phyloP scores from a whole-genome alignment of 1,140 invertebrate genomes.

The Polyergus mexicanus region DNA sequence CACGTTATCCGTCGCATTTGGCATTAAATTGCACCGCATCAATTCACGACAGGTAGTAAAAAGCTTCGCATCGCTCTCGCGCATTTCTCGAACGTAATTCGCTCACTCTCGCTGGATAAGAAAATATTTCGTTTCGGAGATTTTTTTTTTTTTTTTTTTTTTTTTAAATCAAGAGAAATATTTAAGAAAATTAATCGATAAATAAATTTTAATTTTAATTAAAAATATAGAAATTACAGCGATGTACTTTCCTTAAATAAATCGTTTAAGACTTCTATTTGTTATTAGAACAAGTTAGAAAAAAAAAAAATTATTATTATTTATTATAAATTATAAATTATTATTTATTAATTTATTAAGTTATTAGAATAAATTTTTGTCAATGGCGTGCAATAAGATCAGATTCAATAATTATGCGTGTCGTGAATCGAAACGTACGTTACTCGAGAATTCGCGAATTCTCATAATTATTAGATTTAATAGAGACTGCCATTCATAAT shows the following conservation, averaged over 20 bases:
- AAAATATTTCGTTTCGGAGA: slow-evolving; percentile 2
- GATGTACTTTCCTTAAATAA: background rate
- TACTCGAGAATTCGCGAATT: slow-evolving; percentile 10
- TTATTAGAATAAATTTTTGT: background rate
- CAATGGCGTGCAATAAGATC: background rate
- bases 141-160: too few relatives aligned
- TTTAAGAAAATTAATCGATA: background rate
- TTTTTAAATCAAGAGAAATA: background rate
- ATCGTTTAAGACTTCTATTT: background rate
- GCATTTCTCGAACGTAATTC: slow-evolving; percentile 35
- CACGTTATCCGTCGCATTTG: slow-evolving; percentile 51
- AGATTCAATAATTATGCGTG: background rate
- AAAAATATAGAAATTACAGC: background rate
- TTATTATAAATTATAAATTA: too few relatives aligned
- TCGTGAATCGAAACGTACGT: background rate
- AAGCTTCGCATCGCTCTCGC: slow-evolving; percentile 33
- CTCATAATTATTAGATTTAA: slow-evolving; percentile 34
- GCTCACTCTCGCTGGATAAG: slow-evolving; percentile 35
- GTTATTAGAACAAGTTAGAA: background rate
- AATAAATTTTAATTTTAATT: background rate
- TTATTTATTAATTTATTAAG: too few relatives aligned
- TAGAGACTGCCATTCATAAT: background rate
- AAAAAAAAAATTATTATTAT: too few relatives aligned
- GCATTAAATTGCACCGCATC: slow-evolving; percentile 47
- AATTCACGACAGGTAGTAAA: slow-evolving; percentile 40